phyloP scores from a whole-genome alignment of 2,888 invertebrate genomes.

The Sipunculus nudus region DNA sequence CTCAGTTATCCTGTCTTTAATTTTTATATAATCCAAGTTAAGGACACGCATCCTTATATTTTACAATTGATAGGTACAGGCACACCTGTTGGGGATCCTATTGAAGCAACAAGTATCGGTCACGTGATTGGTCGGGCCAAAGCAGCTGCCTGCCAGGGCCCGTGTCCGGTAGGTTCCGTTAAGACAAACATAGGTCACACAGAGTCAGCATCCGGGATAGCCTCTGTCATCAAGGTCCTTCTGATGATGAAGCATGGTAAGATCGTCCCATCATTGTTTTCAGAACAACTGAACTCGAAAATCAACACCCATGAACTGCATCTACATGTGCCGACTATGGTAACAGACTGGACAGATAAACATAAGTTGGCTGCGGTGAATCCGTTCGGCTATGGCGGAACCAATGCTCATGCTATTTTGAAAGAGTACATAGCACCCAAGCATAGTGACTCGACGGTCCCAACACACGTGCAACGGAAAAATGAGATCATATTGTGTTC shows the following conservation, averaged over 20 bases:
- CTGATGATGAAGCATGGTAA: slow-evolving; percentile 49
- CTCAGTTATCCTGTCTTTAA: too few relatives aligned
- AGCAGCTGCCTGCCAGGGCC: background rate
- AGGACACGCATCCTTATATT: too few relatives aligned
- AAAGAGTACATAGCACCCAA: slow-evolving; percentile 10
- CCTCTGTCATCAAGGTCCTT: slow-evolving; percentile 48
- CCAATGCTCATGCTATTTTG: slow-evolving; percentile 50
- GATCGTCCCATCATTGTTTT: slow-evolving; percentile 45
- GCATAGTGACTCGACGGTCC: too few relatives aligned
- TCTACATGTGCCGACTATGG: slow-evolving; percentile 36
- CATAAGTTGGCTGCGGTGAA: slow-evolving; percentile 44
- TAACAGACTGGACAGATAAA: slow-evolving; percentile 21
- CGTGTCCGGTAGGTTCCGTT: slow-evolving; percentile 45
- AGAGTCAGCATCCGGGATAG: slow-evolving; percentile 49
- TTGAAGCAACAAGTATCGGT: slow-evolving; percentile 40
- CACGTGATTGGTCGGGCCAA: slow-evolving; percentile 24
- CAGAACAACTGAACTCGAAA: slow-evolving; percentile 40
- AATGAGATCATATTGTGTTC: too few relatives aligned
- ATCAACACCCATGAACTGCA: slow-evolving; percentile 41
- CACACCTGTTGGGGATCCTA: slow-evolving; percentile 45
- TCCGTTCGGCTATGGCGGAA: slow-evolving; percentile 54
- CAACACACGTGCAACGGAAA: too few relatives aligned
- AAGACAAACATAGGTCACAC: slow-evolving; percentile 53
- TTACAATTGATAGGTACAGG: too few relatives aligned
- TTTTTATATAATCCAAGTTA: too few relatives aligned